These are phyloP conservation scores for Neoseiulus cucumeris DNA, from an alignment of 1,140 invertebrate genomes.

Conservation along the genomic window DNA sequence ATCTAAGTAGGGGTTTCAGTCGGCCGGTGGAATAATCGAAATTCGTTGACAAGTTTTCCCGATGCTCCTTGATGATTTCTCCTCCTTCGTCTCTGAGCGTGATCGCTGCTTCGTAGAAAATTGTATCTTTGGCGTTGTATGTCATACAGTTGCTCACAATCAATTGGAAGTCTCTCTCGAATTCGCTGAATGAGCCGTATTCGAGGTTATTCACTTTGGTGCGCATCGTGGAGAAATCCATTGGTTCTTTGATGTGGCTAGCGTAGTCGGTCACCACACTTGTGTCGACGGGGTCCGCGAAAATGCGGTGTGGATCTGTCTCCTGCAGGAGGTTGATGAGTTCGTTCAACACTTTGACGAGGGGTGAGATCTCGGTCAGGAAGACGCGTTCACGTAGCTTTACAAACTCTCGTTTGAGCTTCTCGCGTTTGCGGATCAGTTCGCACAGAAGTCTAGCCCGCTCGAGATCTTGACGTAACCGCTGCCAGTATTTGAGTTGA, in stretches of 20 bases:
- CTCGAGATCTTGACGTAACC: conserved; percentile 80
- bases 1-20: too few species aligned
- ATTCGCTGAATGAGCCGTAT: conserved; percentile 53
- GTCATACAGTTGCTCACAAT: conserved; percentile 86
- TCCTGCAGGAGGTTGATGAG: conserved; percentile 48
- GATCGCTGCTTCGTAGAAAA: conserved; percentile 54
- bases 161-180: conserved; percentile 71
- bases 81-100: conserved; percentile 51
- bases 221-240: conserved; percentile 86
- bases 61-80: conserved; percentile 7
- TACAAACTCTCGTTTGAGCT: conserved; percentile 69
- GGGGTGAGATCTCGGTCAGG: conserved; percentile 34
- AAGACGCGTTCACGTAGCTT: conserved; percentile 32
- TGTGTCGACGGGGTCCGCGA: conserved; percentile 73
- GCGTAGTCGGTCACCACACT: conserved; percentile 75
- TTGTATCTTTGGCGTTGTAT: conserved; percentile 82
- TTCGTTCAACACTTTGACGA: conserved; percentile 48
- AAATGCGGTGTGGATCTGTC: conserved; percentile 66
- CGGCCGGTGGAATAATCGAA: neutral
- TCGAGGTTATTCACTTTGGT: conserved; percentile 50
- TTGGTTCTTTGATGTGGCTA: conserved; percentile 73
- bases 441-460: conserved; percentile 76
- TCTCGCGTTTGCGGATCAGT: conserved; percentile 80
- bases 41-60: neutral
- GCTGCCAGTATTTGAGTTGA: conserved; percentile 84